Conservation (phyloP, 2,888 invertebrate genomes). For the Sphaerophoria rueppellii region DNA sequence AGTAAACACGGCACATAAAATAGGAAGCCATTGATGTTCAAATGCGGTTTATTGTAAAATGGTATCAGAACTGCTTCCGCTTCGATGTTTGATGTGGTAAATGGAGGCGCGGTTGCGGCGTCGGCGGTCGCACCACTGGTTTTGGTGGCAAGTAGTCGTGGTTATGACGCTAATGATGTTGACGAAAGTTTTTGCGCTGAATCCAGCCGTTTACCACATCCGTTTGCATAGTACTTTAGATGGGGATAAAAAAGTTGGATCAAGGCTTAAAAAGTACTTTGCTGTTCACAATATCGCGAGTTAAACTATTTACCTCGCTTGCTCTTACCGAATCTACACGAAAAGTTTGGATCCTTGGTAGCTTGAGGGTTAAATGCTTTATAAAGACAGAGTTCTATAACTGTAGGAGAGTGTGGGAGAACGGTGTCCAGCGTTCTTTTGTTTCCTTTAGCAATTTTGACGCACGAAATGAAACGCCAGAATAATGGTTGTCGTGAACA, state of each 20-base stretch:
- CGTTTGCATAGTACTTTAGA: constrained; percentile 11
- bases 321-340: too few relatives aligned
- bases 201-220: constrained; percentile 29
- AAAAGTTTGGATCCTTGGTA: not conserved
- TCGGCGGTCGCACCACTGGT: not conserved
- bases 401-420: not conserved
- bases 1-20: not conserved
- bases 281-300: constrained; percentile 1
- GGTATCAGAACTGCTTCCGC: constrained; percentile 42
- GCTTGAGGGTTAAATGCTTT: not conserved
- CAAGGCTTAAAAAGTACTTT: constrained; percentile 7
- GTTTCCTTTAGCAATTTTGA: too few relatives aligned
- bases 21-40: constrained; percentile 25
- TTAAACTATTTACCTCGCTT: not conserved
- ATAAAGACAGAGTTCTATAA: not conserved
- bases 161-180: constrained; percentile 43
- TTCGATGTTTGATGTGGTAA: constrained; percentile 22
- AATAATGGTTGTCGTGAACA: constrained; percentile 36
- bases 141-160: not conserved
- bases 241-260: constrained; percentile 1
- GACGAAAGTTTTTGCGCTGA: constrained; percentile 40
- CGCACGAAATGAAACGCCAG: not conserved
- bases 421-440: not conserved
- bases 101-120: not conserved
- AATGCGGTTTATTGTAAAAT: constrained; percentile 53